Evolutionary conservation across 2,888 invertebrate species (phyloP).

Genomic region (Nasonia oneida): DNA sequence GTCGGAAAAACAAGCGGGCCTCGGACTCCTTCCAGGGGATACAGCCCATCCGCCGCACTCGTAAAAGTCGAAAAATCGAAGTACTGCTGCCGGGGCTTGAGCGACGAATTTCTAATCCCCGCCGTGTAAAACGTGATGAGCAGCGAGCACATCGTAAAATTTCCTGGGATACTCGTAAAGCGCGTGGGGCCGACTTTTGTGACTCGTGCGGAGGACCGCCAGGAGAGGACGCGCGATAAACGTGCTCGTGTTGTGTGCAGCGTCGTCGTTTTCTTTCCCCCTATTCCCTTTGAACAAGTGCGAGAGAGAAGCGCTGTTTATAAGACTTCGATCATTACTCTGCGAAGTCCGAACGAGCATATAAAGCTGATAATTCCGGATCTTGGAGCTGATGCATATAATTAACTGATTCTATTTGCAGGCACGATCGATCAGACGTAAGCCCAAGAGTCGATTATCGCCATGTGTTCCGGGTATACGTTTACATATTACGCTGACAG

Average conservation of each 20-base stretch:
- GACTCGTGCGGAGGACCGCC: constrained; percentile 14
- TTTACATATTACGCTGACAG: neutral
- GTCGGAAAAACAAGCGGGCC: constrained; percentile 35
- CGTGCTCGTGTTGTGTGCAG: constrained; percentile 31
- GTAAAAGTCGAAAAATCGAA: constrained; percentile 48
- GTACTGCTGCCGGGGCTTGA: neutral
- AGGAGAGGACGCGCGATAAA: constrained; percentile 34
- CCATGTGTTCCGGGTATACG: neutral
- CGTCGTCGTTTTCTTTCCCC: constrained; percentile 22
- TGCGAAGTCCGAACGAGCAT: too few species aligned
- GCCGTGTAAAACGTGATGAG: constrained; percentile 48
- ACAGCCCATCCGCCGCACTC: neutral
- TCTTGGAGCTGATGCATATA: too few species aligned
- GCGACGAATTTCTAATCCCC: constrained; percentile 41
- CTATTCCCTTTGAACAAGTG: neutral
- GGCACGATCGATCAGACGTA: neutral
- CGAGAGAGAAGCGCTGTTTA: neutral
- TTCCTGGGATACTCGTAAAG: constrained; percentile 52
- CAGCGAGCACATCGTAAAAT: constrained; percentile 53
- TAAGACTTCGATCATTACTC: too few species aligned
- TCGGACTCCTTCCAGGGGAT: constrained; percentile 13
- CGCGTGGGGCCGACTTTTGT: constrained; percentile 11
- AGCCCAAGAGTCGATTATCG: neutral
- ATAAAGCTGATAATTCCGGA: too few species aligned
- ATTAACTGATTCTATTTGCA: neutral